Conservation (phyloP, 2,888 invertebrate species). For the Synergus gifuensis region DNA sequence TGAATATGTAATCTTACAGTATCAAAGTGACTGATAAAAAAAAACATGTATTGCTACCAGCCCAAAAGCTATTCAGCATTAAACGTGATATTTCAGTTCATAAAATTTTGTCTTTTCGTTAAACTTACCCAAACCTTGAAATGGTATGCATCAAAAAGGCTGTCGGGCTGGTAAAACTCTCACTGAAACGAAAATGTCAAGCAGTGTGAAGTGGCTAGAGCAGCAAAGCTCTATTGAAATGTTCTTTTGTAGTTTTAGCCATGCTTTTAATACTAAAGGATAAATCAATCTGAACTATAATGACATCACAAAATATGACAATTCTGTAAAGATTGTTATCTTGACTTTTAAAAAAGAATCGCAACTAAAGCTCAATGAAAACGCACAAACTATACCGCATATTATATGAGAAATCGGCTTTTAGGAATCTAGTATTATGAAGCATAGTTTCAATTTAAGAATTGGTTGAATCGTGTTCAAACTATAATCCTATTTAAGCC, state of each 20-base stretch:
- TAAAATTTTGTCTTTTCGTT: constrained; percentile 64
- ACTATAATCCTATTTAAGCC: neutral
- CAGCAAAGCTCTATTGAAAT: constrained; percentile 65
- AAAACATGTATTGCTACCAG: constrained; percentile 61
- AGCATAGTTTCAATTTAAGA: neutral
- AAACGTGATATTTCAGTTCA: constrained; percentile 64
- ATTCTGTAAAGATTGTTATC: neutral
- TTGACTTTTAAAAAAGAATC: neutral
- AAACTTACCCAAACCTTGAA: constrained; percentile 87
- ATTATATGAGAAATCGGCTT: neutral
- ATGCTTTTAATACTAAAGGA: constrained; percentile 44
- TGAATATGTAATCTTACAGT: neutral
- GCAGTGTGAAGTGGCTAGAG: constrained; percentile 72
- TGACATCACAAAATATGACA: neutral
- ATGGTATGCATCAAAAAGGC: constrained; percentile 86
- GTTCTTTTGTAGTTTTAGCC: constrained; percentile 43
- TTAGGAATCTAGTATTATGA: neutral
- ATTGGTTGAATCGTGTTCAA: neutral
- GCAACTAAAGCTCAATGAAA: neutral
- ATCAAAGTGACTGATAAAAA: neutral
- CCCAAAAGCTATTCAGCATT: constrained; percentile 70
- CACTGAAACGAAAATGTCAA: constrained; percentile 84
- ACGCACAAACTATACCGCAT: neutral
- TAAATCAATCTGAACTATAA: neutral
- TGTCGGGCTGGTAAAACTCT: constrained; percentile 84